Conservation (phyloP, 2,797 vertebrate species). For the Enteromius trimaculatus region DNA sequence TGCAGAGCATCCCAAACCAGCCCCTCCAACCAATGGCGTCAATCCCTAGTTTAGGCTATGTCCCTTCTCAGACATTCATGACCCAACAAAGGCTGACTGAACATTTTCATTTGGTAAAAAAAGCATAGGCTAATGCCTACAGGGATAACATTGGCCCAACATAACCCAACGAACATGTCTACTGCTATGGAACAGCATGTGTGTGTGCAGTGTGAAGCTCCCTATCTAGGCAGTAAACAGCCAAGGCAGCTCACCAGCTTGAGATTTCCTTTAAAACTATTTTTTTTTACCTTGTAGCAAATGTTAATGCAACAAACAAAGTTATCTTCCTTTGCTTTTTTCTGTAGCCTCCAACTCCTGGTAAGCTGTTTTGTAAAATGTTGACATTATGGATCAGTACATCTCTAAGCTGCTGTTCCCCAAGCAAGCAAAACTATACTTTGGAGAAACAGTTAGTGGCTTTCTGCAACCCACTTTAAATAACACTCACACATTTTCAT, state of each 20-base stretch:
- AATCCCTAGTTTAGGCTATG: not conserved
- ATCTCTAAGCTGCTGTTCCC: not conserved
- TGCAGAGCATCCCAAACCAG: not conserved
- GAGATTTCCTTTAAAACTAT: not conserved
- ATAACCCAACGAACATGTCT: not conserved
- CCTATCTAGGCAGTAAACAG: not conserved
- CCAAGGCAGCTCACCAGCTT: not conserved
- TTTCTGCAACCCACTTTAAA: not conserved
- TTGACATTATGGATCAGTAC: slow-evolving; percentile 14
- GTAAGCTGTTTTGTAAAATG: not conserved
- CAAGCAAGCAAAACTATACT: not conserved
- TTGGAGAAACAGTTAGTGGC: slow-evolving; percentile 26
- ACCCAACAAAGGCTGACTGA: not conserved
- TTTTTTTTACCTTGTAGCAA: not conserved
- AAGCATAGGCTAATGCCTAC: not conserved
- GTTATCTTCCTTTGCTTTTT: not conserved
- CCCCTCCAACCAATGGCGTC: not conserved
- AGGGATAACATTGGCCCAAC: not conserved
- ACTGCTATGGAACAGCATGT: not conserved
- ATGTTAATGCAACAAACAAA: slow-evolving; percentile 11
- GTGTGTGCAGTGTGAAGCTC: not conserved
- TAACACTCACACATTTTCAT: not conserved
- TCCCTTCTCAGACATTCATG: not conserved
- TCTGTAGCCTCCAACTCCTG: not conserved
- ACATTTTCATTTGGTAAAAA: not conserved